Conservation (phyloP, 2,888 invertebrate species). For the Syrphus vitripennis region DNA sequence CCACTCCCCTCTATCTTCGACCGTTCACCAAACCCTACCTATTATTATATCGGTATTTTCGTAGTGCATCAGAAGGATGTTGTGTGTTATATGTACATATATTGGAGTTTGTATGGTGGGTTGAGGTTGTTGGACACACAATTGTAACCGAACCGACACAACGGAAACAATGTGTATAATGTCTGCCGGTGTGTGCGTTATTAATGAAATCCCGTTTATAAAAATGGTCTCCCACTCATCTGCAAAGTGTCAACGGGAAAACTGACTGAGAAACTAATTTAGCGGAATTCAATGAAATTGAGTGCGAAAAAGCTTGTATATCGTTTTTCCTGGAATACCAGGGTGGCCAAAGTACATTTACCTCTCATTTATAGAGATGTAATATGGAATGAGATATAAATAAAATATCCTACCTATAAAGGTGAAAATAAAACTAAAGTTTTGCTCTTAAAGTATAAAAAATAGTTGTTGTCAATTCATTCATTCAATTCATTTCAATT, state of each 20-base stretch:
- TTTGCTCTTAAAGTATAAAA: too few species aligned
- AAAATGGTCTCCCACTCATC: slow-evolving; percentile 69
- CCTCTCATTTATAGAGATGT: background rate
- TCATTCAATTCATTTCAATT: too few species aligned
- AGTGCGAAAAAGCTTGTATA: slow-evolving; percentile 74
- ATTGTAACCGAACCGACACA: slow-evolving; percentile 28
- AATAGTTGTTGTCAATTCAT: too few species aligned
- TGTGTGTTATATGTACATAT: too few species aligned
- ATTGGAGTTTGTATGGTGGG: slow-evolving; percentile 47
- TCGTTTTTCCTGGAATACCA: slow-evolving; percentile 17
- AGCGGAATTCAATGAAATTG: slow-evolving; percentile 76
- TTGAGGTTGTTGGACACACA: slow-evolving; percentile 15
- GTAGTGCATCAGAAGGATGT: slow-evolving; percentile 48
- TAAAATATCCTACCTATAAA: too few species aligned
- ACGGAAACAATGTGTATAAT: slow-evolving; percentile 51
- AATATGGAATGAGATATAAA: background rate
- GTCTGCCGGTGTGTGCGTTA: slow-evolving; percentile 57
- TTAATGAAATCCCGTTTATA: slow-evolving; percentile 71
- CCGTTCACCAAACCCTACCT: background rate
- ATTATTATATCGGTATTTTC: slow-evolving; percentile 20
- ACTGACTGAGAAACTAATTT: slow-evolving; percentile 74
- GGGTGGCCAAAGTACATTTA: background rate
- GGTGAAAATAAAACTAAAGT: too few species aligned
- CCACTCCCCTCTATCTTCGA: background rate
- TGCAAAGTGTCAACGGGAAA: slow-evolving; percentile 68